A percentile compares a stretch with the other conserved stretches of the same genome.
Conservation (phyloP, 2,113 vertebrate genomes). For the Dipodomys ordii region DNA sequence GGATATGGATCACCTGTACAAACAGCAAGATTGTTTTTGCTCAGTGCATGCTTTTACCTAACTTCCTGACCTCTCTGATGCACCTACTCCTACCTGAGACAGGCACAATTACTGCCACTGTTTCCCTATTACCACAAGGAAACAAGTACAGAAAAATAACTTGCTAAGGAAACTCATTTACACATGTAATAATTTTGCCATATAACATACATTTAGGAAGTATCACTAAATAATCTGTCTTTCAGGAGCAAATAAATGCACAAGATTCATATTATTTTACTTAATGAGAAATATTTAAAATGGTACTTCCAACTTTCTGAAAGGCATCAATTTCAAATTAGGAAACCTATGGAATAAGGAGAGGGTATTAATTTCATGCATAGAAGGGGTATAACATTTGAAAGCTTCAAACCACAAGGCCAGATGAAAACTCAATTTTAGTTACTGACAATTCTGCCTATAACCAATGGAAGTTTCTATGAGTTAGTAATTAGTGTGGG, state of each 20-base stretch:
- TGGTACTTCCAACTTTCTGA: not conserved
- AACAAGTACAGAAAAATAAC: not conserved
- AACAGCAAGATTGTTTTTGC: conserved; percentile 16
- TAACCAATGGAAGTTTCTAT: not conserved
- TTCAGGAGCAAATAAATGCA: conserved; percentile 17
- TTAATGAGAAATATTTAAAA: conserved; percentile 40
- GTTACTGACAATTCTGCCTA: not conserved
- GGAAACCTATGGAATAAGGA: not conserved
- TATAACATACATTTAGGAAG: conserved; percentile 9
- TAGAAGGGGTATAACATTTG: not conserved
- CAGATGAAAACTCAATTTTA: not conserved
- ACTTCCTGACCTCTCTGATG: not conserved
- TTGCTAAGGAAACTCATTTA: not conserved
- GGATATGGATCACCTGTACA: not conserved
- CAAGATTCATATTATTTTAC: not conserved
- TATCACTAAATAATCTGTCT: not conserved
- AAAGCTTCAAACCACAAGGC: not conserved
- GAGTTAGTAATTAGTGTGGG: not conserved
- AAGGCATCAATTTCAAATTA: conserved; percentile 13
- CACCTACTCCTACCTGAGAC: not conserved
- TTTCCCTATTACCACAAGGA: not conserved
- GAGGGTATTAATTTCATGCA: not conserved
- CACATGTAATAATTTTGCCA: not conserved
- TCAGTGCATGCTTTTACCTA: not conserved
- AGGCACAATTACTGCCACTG: not conserved